Evolutionary conservation across 2,797 vertebrate genomes (phyloP).

Genomic region (Pampus argenteus): DNA sequence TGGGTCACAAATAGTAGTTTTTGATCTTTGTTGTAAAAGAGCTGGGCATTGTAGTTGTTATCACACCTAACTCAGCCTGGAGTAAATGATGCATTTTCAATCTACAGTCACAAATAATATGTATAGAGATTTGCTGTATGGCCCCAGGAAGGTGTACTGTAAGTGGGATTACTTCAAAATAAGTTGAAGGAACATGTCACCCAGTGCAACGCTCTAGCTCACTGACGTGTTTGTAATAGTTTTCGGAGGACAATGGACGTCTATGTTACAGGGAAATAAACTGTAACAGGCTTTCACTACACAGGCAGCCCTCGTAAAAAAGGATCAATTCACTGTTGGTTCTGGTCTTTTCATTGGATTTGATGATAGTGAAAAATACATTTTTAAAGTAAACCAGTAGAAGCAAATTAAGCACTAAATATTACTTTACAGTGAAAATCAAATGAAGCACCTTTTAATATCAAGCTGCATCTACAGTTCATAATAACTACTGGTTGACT

Average conservation of each 20-base stretch:
- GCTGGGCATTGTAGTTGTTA: no score
- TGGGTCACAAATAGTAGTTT: not conserved
- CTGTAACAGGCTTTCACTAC: not conserved
- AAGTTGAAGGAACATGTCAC: slow-evolving; percentile 1
- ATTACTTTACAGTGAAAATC: not conserved
- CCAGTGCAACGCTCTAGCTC: not conserved
- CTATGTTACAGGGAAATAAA: not conserved
- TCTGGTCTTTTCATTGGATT: not conserved
- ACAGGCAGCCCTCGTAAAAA: not conserved
- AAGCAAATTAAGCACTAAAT: not conserved
- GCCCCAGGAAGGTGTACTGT: not conserved
- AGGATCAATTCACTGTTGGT: not conserved
- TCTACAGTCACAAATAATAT: not conserved
- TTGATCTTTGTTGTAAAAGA: no score
- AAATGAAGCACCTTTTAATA: not conserved
- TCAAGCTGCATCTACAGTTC: not conserved
- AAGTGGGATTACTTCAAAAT: not conserved
- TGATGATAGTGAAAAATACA: not conserved
- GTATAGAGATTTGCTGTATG: not conserved
- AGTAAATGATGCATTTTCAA: not conserved
- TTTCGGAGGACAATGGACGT: not conserved
- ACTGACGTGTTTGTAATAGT: not conserved
- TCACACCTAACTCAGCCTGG: not conserved
- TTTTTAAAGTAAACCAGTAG: not conserved
- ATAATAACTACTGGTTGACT: not conserved